These are phyloP conservation scores for Notodonta ziczac DNA, from an alignment of 2,888 invertebrate species.

Conservation along the genomic window DNA sequence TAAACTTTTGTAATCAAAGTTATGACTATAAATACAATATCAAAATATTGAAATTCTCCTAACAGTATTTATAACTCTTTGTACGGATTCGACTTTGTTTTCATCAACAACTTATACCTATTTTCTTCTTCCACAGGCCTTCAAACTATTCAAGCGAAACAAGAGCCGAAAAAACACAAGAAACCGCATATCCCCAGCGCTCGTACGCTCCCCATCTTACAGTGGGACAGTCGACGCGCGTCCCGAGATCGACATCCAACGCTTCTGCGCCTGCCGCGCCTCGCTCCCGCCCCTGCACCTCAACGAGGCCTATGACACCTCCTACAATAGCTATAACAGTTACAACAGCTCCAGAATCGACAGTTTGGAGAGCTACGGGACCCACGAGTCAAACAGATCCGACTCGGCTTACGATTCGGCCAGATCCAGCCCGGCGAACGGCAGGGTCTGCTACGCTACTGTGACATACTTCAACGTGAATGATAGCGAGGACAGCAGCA, in stretches of 20 bases:
- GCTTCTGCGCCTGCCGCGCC: conserved; percentile 72
- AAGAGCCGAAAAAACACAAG: conserved; percentile 64
- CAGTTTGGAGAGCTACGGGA: conserved; percentile 60
- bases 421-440: conserved; percentile 64
- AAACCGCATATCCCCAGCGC: conserved; percentile 71
- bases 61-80: background rate
- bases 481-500: conserved; percentile 77
- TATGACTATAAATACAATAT: too few relatives aligned
- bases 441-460: conserved; percentile 70
- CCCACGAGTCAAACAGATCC: conserved; percentile 61
- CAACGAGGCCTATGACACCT: conserved; percentile 60
- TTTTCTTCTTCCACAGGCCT: conserved; percentile 65
- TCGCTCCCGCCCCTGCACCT: conserved; percentile 57
- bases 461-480: conserved; percentile 77
- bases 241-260: conserved; percentile 69
- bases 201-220: conserved; percentile 69
- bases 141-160: conserved; percentile 75
- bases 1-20: too few relatives aligned
- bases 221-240: conserved; percentile 76
- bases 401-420: conserved; percentile 79
- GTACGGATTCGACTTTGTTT: background rate
- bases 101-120: background rate
- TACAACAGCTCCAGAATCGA: conserved; percentile 65
- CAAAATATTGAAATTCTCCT: background rate
- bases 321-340: conserved; percentile 68